Conservation (phyloP, 2,888 invertebrate species). For the Gnatocerus cornutus region DNA sequence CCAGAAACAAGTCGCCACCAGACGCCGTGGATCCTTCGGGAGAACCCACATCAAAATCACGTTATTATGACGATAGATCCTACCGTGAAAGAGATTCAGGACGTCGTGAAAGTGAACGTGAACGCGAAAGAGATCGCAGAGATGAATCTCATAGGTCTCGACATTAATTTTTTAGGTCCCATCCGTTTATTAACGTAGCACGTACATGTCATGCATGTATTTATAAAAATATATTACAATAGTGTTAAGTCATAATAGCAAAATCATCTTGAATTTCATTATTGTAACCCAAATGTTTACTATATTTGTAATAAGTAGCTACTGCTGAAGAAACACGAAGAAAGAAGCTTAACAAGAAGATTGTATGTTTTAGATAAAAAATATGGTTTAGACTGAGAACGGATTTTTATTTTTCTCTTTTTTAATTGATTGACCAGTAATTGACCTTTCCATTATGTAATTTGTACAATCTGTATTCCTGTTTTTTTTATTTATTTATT, state of each 20-base stretch:
- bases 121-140: conserved; percentile 70
- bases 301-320: conserved; percentile 40
- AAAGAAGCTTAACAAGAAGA: conserved; percentile 59
- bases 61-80: conserved; percentile 88
- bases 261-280: conserved; percentile 25
- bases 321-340: conserved; percentile 35
- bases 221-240: conserved; percentile 27
- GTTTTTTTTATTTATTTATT: conserved; percentile 28
- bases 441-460: conserved; percentile 37
- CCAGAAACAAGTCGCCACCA: conserved; percentile 78
- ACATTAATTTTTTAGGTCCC: conserved; percentile 27
- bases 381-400: conserved; percentile 59
- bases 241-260: conserved; percentile 36
- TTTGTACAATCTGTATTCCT: conserved; percentile 41
- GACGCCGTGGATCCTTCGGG: conserved; percentile 71
- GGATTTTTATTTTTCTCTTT: conserved; percentile 59
- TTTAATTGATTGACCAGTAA: conserved; percentile 21
- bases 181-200: conserved; percentile 12
- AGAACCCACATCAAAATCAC: conserved; percentile 71
- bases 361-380: conserved; percentile 64
- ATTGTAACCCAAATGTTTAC: conserved; percentile 37
- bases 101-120: conserved; percentile 78
- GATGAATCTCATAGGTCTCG: conserved; percentile 43
- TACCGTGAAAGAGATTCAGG: conserved; percentile 77
- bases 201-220: conserved; percentile 40